Conservation (phyloP, 2,113 vertebrate genomes). For the Microcebus griseorufus region DNA sequence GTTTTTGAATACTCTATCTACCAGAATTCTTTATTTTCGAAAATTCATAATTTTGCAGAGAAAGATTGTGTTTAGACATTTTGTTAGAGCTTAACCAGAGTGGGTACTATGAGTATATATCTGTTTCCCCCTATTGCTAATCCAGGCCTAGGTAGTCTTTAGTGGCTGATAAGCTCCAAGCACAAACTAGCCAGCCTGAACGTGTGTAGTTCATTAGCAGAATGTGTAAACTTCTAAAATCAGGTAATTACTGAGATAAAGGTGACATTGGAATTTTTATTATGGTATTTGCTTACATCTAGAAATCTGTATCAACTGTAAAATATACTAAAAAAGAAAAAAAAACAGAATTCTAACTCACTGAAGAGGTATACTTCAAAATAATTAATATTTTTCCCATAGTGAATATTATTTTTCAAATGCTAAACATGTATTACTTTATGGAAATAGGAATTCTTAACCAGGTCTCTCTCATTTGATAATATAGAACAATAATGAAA, state of each 20-base stretch:
- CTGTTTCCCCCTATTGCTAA: background rate
- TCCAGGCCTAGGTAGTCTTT: background rate
- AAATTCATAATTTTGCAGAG: slow-evolving; percentile 27
- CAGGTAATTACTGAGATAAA: background rate
- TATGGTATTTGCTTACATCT: background rate
- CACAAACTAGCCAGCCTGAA: background rate
- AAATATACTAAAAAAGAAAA: background rate
- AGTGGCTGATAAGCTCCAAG: background rate
- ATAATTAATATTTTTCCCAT: background rate
- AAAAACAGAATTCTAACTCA: background rate
- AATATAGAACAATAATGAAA: background rate
- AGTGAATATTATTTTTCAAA: slow-evolving; percentile 13
- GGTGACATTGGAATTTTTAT: background rate
- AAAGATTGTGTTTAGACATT: background rate
- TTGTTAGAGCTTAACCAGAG: background rate
- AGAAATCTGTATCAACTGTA: background rate
- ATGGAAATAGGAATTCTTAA: background rate
- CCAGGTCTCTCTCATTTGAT: background rate
- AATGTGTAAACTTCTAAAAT: background rate
- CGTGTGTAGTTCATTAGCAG: background rate
- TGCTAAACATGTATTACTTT: background rate
- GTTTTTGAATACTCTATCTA: background rate
- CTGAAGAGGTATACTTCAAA: background rate
- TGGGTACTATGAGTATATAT: background rate
- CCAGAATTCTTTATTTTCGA: background rate